Conservation (phyloP, 1,140 invertebrate genomes). For the Onthophagus taurus region DNA sequence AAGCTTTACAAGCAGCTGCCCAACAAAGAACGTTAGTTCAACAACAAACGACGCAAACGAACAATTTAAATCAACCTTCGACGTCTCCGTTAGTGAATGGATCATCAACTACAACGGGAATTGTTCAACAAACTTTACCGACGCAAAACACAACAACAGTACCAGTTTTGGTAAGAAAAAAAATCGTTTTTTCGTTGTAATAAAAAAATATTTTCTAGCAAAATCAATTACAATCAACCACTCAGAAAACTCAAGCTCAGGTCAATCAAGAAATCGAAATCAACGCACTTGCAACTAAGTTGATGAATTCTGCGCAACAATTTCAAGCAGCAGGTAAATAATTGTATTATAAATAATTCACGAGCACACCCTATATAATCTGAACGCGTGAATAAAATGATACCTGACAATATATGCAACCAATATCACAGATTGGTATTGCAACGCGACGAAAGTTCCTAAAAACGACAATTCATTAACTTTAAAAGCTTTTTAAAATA, state of each 20-base stretch:
- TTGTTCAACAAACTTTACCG: constrained; percentile 29
- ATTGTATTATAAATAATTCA: too few species aligned
- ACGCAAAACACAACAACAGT: constrained; percentile 42
- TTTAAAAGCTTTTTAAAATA: too few species aligned
- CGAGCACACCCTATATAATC: too few species aligned
- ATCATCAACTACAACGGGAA: constrained; percentile 16
- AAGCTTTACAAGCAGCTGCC: constrained; percentile 16
- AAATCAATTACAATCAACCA: constrained; percentile 42
- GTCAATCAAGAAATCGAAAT: constrained; percentile 53
- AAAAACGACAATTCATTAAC: too few species aligned
- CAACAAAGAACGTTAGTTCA: constrained; percentile 22
- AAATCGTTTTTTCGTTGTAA: not conserved
- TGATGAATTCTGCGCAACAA: constrained; percentile 71
- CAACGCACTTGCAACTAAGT: constrained; percentile 63
- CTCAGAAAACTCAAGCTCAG: constrained; percentile 19
- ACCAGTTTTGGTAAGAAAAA: constrained; percentile 43
- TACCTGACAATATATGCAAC: too few species aligned
- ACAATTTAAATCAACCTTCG: constrained; percentile 19
- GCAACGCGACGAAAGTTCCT: too few species aligned
- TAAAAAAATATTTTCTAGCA: constrained; percentile 11
- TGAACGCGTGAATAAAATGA: too few species aligned
- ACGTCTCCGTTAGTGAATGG: constrained; percentile 22
- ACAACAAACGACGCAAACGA: constrained; percentile 23
- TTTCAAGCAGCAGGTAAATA: constrained; percentile 55
- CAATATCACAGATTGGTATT: too few species aligned